Percentiles rank a stretch among this genome's conserved stretches.
phyloP scores from a whole-genome alignment of 92 coral and sea anemone genomes.

The Epizoanthus illoricatus region DNA sequence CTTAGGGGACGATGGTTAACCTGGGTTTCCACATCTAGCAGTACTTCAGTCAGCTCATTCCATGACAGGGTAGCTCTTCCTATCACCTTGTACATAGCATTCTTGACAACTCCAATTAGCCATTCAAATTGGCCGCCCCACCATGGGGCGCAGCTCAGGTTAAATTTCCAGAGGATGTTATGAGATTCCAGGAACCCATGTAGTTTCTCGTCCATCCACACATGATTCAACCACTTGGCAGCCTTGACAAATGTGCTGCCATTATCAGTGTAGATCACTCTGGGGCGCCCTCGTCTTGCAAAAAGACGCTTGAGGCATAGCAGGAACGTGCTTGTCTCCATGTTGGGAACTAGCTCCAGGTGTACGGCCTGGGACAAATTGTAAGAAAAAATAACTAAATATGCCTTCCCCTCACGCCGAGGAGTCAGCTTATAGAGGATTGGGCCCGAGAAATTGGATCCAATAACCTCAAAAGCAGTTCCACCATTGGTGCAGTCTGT shows the following conservation, averaged over 20 bases:
- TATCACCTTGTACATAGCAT: constrained; percentile 44
- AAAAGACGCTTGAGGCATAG: constrained; percentile 53
- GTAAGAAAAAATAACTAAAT: constrained; percentile 57
- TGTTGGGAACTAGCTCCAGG: constrained; percentile 51
- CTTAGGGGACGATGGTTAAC: constrained; percentile 58
- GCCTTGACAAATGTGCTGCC: constrained; percentile 62
- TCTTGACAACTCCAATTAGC: constrained; percentile 50
- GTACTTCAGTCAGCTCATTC: constrained; percentile 46
- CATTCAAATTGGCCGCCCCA: constrained; percentile 61
- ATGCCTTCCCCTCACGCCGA: constrained; percentile 50
- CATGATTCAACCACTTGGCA: constrained; percentile 52
- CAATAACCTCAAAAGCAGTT: constrained; percentile 50
- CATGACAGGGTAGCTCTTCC: constrained; percentile 52
- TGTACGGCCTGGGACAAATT: constrained; percentile 62
- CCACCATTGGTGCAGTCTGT: constrained; percentile 13
- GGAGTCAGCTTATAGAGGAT: constrained; percentile 50
- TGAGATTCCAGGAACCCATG: constrained; percentile 59
- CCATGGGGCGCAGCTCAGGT: constrained; percentile 8
- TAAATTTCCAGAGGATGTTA: constrained; percentile 51
- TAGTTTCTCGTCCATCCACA: constrained; percentile 29
- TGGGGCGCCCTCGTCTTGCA: constrained; percentile 63
- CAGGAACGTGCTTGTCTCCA: constrained; percentile 46
- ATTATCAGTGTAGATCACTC: constrained; percentile 59
- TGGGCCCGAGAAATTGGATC: constrained; percentile 54
- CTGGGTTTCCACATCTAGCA: constrained; percentile 54